Conservation (phyloP, 2,888 invertebrate species). For the Aleiodes alternator region DNA sequence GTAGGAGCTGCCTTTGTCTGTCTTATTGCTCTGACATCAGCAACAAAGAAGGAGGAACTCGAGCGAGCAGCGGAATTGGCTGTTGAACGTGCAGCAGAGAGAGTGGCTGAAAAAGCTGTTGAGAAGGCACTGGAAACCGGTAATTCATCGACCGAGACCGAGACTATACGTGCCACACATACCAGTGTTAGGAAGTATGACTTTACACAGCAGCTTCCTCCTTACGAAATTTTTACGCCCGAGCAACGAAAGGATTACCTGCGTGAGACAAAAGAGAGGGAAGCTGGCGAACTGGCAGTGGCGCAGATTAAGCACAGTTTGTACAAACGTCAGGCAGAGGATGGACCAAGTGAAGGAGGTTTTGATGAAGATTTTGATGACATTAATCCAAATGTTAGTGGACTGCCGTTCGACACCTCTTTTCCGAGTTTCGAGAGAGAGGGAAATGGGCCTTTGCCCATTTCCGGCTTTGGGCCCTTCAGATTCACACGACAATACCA, state of each 20-base stretch:
- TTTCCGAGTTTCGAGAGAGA: neutral
- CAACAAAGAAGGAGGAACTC: constrained; percentile 60
- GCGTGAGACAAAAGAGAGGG: constrained; percentile 51
- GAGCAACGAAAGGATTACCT: constrained; percentile 51
- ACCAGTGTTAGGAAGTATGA: constrained; percentile 63
- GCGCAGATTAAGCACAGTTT: constrained; percentile 47
- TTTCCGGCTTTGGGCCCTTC: neutral
- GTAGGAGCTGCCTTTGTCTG: constrained; percentile 57
- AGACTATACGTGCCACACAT: constrained; percentile 67
- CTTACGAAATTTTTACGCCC: constrained; percentile 51
- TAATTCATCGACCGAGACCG: constrained; percentile 65
- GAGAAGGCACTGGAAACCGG: constrained; percentile 70
- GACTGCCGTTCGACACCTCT: neutral
- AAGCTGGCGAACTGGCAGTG: constrained; percentile 54
- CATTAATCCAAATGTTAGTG: neutral
- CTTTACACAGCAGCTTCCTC: constrained; percentile 53
- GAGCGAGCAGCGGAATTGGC: constrained; percentile 71
- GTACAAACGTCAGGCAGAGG: constrained; percentile 34
- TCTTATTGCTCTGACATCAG: constrained; percentile 50
- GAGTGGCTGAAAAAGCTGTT: constrained; percentile 70
- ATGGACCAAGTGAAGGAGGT: constrained; percentile 32
- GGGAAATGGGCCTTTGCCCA: neutral
- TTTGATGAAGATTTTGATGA: constrained; percentile 29
- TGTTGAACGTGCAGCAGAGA: constrained; percentile 71
- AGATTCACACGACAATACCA: constrained; percentile 25